These are phyloP conservation scores for Pogona vitticeps DNA, from an alignment of 2,113 vertebrate genomes.

Conservation along the genomic window DNA sequence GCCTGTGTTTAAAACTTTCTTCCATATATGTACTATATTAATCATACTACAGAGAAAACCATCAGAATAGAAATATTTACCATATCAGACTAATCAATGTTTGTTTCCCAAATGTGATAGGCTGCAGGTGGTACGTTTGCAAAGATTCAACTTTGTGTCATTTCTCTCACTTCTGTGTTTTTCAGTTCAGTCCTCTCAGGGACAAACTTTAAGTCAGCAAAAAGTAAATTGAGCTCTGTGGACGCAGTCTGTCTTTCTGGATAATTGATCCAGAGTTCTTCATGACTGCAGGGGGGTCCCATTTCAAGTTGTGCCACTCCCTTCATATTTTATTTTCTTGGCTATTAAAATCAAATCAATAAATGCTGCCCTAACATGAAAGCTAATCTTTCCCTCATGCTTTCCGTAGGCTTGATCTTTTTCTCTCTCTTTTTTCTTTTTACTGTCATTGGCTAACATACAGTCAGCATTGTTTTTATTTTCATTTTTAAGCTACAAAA, in stretches of 20 bases:
- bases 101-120: constrained; percentile 59
- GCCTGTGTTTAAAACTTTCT: constrained; percentile 59
- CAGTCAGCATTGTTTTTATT: constrained; percentile 63
- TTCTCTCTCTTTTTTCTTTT: constrained; percentile 45
- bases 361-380: constrained; percentile 39
- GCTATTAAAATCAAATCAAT: constrained; percentile 52
- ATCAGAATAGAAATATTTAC: constrained; percentile 55
- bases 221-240: constrained; percentile 62
- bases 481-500: constrained; percentile 63
- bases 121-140: constrained; percentile 65
- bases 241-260: constrained; percentile 52
- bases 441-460: constrained; percentile 63
- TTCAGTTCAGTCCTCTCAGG: constrained; percentile 59
- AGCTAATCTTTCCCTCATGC: constrained; percentile 60
- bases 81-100: constrained; percentile 60
- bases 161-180: constrained; percentile 58
- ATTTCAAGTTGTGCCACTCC: constrained; percentile 57
- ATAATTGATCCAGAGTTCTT: constrained; percentile 44
- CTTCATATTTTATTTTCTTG: constrained; percentile 35
- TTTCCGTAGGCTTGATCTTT: constrained; percentile 50
- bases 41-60: constrained; percentile 59
- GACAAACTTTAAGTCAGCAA: constrained; percentile 59
- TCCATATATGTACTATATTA: constrained; percentile 60
- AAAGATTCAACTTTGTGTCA: constrained; percentile 46
- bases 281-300: constrained; percentile 50